phyloP scores from a whole-genome alignment of 2,888 invertebrate species.

The Orthonychiurus folsomi region DNA sequence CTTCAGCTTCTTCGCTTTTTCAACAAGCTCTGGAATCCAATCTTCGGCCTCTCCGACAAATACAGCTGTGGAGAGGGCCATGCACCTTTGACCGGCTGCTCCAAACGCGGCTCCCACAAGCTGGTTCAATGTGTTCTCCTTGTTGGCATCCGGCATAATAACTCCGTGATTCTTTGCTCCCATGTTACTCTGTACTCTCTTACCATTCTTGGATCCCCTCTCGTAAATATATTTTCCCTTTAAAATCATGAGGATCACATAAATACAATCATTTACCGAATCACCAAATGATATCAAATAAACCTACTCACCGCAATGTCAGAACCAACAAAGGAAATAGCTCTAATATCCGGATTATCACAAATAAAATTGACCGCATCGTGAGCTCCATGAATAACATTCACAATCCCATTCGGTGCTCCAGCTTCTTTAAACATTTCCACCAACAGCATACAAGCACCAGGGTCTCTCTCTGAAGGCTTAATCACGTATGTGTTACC shows the following conservation, averaged over 20 bases:
- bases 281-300: not conserved
- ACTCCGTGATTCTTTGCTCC: slow-evolving; percentile 99
- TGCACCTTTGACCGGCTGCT: slow-evolving; percentile 97
- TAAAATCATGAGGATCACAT: not conserved
- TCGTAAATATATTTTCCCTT: slow-evolving; percentile 89
- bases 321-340: slow-evolving; percentile 97
- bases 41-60: slow-evolving; percentile 83
- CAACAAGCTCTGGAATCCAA: slow-evolving; percentile 89
- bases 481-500: slow-evolving; percentile 91
- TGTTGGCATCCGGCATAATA: slow-evolving; percentile 93
- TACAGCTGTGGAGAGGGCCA: slow-evolving; percentile 92
- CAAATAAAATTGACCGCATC: slow-evolving; percentile 95
- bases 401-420: slow-evolving; percentile 90
- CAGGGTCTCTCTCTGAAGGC: slow-evolving; percentile 96
- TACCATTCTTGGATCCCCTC: slow-evolving; percentile 80
- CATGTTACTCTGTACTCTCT: slow-evolving; percentile 96
- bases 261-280: slow-evolving; percentile 11
- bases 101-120: slow-evolving; percentile 92
- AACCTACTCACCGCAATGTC: slow-evolving; percentile 67
- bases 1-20: slow-evolving; percentile 69
- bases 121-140: slow-evolving; percentile 89
- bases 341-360: slow-evolving; percentile 88
- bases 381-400: slow-evolving; percentile 90
- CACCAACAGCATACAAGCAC: slow-evolving; percentile 89
- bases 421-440: slow-evolving; percentile 88